These are phyloP conservation scores for Sceloporus tristichus DNA, from an alignment of 2,113 vertebrate species.

Conservation along the genomic window DNA sequence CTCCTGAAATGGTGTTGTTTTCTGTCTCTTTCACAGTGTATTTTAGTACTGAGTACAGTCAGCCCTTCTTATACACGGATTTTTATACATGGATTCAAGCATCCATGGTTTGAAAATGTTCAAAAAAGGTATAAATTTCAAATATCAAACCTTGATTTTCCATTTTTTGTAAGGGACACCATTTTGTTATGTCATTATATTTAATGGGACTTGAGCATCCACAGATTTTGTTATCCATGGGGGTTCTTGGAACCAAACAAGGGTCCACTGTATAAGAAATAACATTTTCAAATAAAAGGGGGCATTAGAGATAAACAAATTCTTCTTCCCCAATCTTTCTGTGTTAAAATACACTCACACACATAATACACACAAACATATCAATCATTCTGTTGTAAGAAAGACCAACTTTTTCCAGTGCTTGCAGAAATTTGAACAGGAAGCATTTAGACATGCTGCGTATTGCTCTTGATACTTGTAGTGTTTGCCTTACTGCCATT, in stretches of 20 bases:
- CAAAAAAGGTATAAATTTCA: too few relatives aligned
- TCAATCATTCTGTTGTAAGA: constrained; percentile 33
- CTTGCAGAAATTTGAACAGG: constrained; percentile 57
- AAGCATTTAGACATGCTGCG: constrained; percentile 59
- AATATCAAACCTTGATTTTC: too few relatives aligned
- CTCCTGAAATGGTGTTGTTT: constrained; percentile 55
- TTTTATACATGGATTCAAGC: too few relatives aligned
- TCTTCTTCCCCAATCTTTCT: constrained; percentile 38
- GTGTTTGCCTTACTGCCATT: constrained; percentile 78
- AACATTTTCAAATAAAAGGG: constrained; percentile 44
- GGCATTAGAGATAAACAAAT: constrained; percentile 44
- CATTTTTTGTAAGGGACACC: too few relatives aligned
- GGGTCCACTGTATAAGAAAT: not conserved
- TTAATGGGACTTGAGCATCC: too few relatives aligned
- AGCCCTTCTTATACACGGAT: too few relatives aligned
- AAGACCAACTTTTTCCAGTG: constrained; percentile 53
- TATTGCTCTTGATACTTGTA: constrained; percentile 54
- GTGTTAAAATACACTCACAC: not conserved
- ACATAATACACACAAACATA: constrained; percentile 32
- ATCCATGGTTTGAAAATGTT: too few relatives aligned
- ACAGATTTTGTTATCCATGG: too few relatives aligned
- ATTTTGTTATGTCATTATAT: too few relatives aligned
- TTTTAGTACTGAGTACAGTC: constrained; percentile 52
- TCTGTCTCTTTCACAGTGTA: constrained; percentile 57
- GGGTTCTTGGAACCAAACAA: too few relatives aligned